Conservation (phyloP, 2,113 vertebrate species). For the Dicentrarchus labrax region DNA sequence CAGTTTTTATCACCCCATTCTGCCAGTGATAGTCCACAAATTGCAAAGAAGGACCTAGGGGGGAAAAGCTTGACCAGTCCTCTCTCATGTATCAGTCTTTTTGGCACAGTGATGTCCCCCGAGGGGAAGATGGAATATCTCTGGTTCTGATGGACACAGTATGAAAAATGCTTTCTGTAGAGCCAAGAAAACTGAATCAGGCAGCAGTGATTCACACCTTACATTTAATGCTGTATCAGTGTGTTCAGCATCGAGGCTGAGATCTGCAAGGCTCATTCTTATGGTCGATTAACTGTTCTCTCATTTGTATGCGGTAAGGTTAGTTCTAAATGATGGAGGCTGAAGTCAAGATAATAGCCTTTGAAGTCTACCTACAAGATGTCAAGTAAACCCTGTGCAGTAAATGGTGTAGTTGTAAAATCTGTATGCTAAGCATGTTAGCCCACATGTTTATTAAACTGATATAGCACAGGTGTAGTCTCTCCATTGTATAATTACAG, state of each 20-base stretch:
- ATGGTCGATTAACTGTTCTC: conserved; percentile 1
- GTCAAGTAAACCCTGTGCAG: neutral
- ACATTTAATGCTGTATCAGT: neutral
- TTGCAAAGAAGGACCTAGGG: neutral
- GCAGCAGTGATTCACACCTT: neutral
- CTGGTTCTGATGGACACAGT: neutral
- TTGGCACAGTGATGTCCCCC: neutral
- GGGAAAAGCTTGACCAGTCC: neutral
- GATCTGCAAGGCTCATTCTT: neutral
- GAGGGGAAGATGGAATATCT: neutral
- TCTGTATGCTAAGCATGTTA: neutral
- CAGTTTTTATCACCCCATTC: neutral
- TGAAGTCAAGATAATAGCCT: conserved; percentile 15
- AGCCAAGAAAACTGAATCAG: neutral
- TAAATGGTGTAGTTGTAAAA: neutral
- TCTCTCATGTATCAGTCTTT: neutral
- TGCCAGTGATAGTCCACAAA: neutral
- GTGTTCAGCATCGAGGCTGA: neutral
- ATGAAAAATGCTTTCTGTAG: neutral
- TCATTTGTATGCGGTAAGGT: conserved; percentile 31
- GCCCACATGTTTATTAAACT: neutral
- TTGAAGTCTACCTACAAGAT: neutral
- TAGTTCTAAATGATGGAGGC: conserved; percentile 1
- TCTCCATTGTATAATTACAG: neutral
- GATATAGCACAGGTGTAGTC: neutral